Evolutionary conservation across 2,797 vertebrate species (phyloP).

Genomic region (Melanotaenia maccullochi): DNA sequence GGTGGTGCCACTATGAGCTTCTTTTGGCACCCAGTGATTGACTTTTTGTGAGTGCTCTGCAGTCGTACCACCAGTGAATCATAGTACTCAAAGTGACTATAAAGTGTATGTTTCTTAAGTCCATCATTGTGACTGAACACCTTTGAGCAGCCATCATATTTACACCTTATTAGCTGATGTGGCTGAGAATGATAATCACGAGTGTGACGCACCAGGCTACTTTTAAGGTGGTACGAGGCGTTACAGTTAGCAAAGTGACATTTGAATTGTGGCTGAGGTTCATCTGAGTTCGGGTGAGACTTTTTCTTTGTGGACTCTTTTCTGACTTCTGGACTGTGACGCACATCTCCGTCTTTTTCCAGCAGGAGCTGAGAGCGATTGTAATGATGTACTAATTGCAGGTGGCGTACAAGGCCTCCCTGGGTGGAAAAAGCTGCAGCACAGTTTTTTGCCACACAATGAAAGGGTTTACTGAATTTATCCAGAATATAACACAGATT

Average conservation of each 20-base stretch:
- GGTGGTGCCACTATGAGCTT: slow-evolving; percentile 82
- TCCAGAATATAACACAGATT: slow-evolving; percentile 93
- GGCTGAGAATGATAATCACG: slow-evolving; percentile 72
- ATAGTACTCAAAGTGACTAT: slow-evolving; percentile 88
- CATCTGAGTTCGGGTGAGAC: slow-evolving; percentile 68
- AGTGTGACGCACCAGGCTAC: slow-evolving; percentile 91
- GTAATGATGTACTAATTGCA: slow-evolving; percentile 92
- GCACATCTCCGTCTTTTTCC: slow-evolving; percentile 87
- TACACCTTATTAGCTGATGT: slow-evolving; percentile 83
- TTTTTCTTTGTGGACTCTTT: slow-evolving; percentile 82
- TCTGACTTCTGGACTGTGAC: slow-evolving; percentile 76
- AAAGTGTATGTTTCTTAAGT: slow-evolving; percentile 90
- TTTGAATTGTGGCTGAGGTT: slow-evolving; percentile 86
- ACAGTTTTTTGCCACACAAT: slow-evolving; percentile 95
- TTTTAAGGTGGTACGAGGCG: slow-evolving; percentile 91
- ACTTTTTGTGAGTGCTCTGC: slow-evolving; percentile 88
- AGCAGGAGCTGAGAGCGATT: slow-evolving; percentile 93
- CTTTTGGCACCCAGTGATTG: slow-evolving; percentile 84
- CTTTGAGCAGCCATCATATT: slow-evolving; percentile 89
- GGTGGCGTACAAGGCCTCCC: slow-evolving; percentile 92
- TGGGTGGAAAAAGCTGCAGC: slow-evolving; percentile 92
- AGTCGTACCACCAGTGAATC: slow-evolving; percentile 89
- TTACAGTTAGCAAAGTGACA: slow-evolving; percentile 90
- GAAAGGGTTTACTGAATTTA: slow-evolving; percentile 95
- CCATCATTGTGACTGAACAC: slow-evolving; percentile 88